phyloP scores from a whole-genome alignment of 2,797 vertebrate species.

The Hippoglossus hippoglossus region DNA sequence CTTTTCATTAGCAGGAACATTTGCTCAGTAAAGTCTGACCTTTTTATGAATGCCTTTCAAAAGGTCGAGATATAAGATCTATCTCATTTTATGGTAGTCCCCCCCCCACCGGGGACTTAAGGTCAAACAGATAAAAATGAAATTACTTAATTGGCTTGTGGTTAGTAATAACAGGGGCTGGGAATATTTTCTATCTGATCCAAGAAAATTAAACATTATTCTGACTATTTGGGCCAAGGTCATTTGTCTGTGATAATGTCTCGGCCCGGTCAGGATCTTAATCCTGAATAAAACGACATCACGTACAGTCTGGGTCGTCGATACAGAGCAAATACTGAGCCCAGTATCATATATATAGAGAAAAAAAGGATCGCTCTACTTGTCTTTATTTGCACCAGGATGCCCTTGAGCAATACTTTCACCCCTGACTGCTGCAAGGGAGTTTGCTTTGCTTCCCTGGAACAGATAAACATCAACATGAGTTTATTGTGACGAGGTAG shows the following conservation, averaged over 20 bases:
- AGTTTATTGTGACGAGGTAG: background rate
- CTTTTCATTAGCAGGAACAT: slow-evolving; percentile 61
- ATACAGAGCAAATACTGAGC: slow-evolving; percentile 4
- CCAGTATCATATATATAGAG: background rate
- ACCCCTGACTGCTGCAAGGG: background rate
- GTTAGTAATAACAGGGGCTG: slow-evolving; percentile 22
- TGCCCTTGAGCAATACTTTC: slow-evolving; percentile 11
- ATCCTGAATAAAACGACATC: slow-evolving; percentile 12
- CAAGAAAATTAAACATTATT: slow-evolving; percentile 38
- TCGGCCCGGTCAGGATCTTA: background rate
- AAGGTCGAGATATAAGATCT: slow-evolving; percentile 62
- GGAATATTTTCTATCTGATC: slow-evolving; percentile 30
- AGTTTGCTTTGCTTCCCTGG: too few relatives aligned
- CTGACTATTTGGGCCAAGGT: slow-evolving; percentile 25
- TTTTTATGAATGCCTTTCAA: slow-evolving; percentile 57
- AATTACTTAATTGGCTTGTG: slow-evolving; percentile 54
- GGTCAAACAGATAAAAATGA: slow-evolving; percentile 55
- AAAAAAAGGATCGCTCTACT: background rate
- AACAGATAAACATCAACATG: too few relatives aligned
- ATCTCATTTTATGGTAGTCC: slow-evolving; percentile 53
- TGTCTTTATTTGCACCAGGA: background rate
- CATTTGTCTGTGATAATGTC: background rate
- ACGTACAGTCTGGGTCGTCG: background rate
- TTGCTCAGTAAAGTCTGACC: slow-evolving; percentile 54
- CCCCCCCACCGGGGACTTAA: slow-evolving; percentile 8